These are phyloP conservation scores for Acanthococcus lagerstroemiae DNA, from an alignment of 2,888 invertebrate genomes.

Conservation along the genomic window DNA sequence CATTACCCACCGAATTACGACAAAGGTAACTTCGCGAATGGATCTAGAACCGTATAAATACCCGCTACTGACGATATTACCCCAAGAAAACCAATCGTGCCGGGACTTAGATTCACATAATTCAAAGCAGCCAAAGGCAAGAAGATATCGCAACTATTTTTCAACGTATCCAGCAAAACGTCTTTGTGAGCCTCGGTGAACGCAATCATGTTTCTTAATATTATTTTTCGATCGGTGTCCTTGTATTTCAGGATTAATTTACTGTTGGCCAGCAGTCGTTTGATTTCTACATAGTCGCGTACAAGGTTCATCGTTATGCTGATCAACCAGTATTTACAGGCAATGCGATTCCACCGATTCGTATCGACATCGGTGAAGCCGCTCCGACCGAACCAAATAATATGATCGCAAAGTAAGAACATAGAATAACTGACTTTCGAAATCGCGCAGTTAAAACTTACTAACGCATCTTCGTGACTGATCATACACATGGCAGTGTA, in stretches of 20 bases:
- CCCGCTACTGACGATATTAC: constrained; percentile 72
- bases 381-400: constrained; percentile 71
- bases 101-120: constrained; percentile 64
- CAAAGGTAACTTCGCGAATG: constrained; percentile 64
- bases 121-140: constrained; percentile 76
- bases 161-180: constrained; percentile 68
- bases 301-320: constrained; percentile 53
- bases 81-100: constrained; percentile 66
- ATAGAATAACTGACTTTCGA: constrained; percentile 69
- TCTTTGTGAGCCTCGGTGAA: constrained; percentile 47
- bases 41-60: constrained; percentile 62
- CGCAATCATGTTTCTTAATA: constrained; percentile 1
- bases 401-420: constrained; percentile 73
- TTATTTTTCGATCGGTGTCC: constrained; percentile 15
- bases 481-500: constrained; percentile 62
- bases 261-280: constrained; percentile 43
- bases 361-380: constrained; percentile 58
- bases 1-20: background rate
- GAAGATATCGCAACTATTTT: constrained; percentile 77
- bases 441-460: constrained; percentile 62
- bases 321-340: constrained; percentile 48
- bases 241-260: constrained; percentile 18
- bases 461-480: constrained; percentile 58
- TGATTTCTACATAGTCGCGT: constrained; percentile 76
- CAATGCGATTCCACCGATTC: constrained; percentile 61